Base-by-base conservation (phyloP, 2,888 invertebrate genomes). In the Caenorhabditis sp. region DNA sequence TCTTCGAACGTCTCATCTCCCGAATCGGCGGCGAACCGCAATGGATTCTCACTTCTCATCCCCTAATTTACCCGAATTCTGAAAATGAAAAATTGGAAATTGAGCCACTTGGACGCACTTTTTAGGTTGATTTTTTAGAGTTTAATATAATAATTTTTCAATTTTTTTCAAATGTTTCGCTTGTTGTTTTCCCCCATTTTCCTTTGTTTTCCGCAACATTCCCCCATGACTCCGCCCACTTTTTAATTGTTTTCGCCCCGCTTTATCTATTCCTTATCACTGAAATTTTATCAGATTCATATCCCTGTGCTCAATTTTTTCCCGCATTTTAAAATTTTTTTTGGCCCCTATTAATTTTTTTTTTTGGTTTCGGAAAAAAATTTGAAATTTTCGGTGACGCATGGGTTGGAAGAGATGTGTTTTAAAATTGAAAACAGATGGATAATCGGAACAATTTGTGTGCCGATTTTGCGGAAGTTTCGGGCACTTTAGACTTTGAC, bases 1-100 rank as follows among this genome's bases (percentile, higher is more conserved):
- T 60, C 95, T 96, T 93, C 70, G 89, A 89, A 67, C 77, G 89
- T n/a, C 85, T 89, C 26, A 83, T 89, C 37, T 53, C 82, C 9
- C 56, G 77, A 35, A 85, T 89, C 47, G 89, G 89, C 50, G 64
- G 37, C 37, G 89, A 89, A 55, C 89, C 89, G 1, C 32, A 64
- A 1, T 89, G 89, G 88, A 79, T 89, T 28, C n/a, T 11, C 5
- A 20, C 35, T 9, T 18, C 56, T 0, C 35, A 32, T 11, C 55
- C 53, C 0, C 44, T 40, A 22, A 28, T 53, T 47, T 55, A 26
- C 20, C 55, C 44, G 1, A 20, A 28, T 11, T 8, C n/a, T 35
- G 20, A 22, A 1, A 11, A 18, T 2, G 62, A 71, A 20, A 1
- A 32, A 6, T 5, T 22, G 11, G 71, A 71, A 44, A 18, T 32